Evolutionary conservation across 2,888 invertebrate species (phyloP), one percentile per base, ranked within the genome.

Genomic region (Myathropa florea): DNA sequence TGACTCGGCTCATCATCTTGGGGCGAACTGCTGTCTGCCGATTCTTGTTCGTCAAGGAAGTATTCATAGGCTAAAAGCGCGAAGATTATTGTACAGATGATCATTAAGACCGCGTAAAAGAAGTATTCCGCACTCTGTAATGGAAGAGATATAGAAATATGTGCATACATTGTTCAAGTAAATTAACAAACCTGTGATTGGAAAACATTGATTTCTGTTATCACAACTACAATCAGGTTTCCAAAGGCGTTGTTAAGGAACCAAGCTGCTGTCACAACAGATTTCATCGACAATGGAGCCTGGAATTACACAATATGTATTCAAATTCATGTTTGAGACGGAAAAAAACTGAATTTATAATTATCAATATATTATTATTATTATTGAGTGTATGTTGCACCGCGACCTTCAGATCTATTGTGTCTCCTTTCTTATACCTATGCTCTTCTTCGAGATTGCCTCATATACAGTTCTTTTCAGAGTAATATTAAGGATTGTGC

Each of bases 211-310:
- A 92, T 61, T 88, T 93, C 88, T 2, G 92, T 93, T 33, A 92
- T 88, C 12, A 91, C 33, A 0, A 93, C 91, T 1, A 93, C 93
- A 76, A 93, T 91, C 0, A 93, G 89, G 89, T 93, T 93, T 0
- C 93, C 93, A 81, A 93, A 91, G 2, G 93, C 93, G 81, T 93
- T 92, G 65, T 93, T 93, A 0, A 93, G 85, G 78, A 93, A 93
- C 93, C 93, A 93, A 18, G 91, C 90, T 0, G 93, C 93, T 14
- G 92, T 93, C 1, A 93, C 90, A 1, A 93, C 92, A 0, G 93
- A 92, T 84, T 93, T 93, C 93, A 93, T 92, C 2, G 91, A 91
- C 1, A 89, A 46, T 1, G 93, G 93, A 28, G 93, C 93, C 90
- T 91, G 23, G 10, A 85, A 65, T 53, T 6, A 72, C 7, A 12